Conservation (phyloP, 2,797 vertebrate genomes). For the Phrynocephalus vlangalii region DNA sequence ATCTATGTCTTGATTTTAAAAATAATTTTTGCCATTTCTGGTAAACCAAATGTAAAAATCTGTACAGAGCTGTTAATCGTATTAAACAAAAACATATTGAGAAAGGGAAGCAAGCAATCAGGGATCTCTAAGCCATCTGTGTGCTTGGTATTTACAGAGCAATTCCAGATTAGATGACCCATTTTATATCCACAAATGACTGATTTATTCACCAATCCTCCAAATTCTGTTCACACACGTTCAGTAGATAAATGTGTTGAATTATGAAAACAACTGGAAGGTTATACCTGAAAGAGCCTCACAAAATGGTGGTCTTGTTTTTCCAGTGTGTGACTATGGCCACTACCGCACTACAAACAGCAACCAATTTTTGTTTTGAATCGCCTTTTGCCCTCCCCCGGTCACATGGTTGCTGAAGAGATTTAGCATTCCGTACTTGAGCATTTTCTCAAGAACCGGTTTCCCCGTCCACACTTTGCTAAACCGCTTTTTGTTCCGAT, state of each 20-base stretch:
- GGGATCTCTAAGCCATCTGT: slow-evolving; percentile 31
- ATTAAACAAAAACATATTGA: slow-evolving; percentile 15
- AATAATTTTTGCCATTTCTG: slow-evolving; percentile 36
- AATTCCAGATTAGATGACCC: slow-evolving; percentile 54
- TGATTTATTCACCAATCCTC: slow-evolving; percentile 36
- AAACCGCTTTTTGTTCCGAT: too few relatives aligned
- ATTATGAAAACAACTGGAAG: slow-evolving; percentile 45
- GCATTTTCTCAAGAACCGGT: too few relatives aligned
- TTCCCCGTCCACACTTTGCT: too few relatives aligned
- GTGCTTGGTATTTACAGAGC: slow-evolving; percentile 42
- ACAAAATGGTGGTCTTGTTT: slow-evolving; percentile 23
- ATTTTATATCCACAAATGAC: slow-evolving; percentile 44
- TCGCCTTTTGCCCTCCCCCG: too few relatives aligned
- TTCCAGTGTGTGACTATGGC: slow-evolving; percentile 43
- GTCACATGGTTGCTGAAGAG: too few relatives aligned
- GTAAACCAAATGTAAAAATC: slow-evolving; percentile 32
- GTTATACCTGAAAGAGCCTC: slow-evolving; percentile 43
- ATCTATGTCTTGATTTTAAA: slow-evolving; percentile 30
- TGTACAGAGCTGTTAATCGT: slow-evolving; percentile 39
- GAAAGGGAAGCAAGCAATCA: slow-evolving; percentile 10
- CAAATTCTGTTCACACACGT: slow-evolving; percentile 54
- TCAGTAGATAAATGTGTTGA: slow-evolving; percentile 38
- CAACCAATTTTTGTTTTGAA: too few relatives aligned
- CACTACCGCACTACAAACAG: too few relatives aligned
- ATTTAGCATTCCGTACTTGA: too few relatives aligned